Evolutionary conservation across 1,140 invertebrate species (phyloP), one percentile per base, ranked within the genome.

Genomic region (Scaptomyza montana): DNA sequence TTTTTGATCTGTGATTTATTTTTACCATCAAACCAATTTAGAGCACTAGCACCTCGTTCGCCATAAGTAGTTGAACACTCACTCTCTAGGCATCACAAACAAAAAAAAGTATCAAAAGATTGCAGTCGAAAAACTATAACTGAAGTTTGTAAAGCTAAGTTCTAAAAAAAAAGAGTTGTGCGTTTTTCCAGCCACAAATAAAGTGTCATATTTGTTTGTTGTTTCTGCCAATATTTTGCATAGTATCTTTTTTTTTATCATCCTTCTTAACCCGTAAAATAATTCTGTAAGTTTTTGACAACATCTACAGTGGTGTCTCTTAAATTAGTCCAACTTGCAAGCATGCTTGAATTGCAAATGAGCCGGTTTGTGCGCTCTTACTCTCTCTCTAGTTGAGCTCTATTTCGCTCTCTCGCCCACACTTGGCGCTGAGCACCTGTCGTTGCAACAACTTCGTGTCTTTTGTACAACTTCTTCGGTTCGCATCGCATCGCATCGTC

Each of bases 401-500:
- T 36, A 7, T 36, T 9, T 9, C 33, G 13, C 46, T 55, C 47
- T 65, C 46, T 75, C 57, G 39, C 68, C 51, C 54, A 54, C 68
- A 63, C 53, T 57, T 25, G 28, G 54, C 47, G 19, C 47, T 49
- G 19, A 55, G 51, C 50, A 86, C 82, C 82, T 86, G 82, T 86
- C 84, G 82, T 77, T 70, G 82, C 68, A 72, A 61, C 64, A 36
- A 36, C 33, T 36, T 9, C 70, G 63, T 54, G 65, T 73, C 60
- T 74, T 86, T 36, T 28, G 72, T 68, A 30, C 33, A 49, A 74
- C 84, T 87, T 86, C 78, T 87, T 86, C 82, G 82, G 75, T 46
- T 73, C 30, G 30, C 30, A 33, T 6, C 7, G 30, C 60, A 25
- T 25, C 21, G 12, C 57, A 62, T 59, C 25, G 74, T 62, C 41